These are phyloP conservation scores for Stictonetta naevosa DNA, from an alignment of 2,113 vertebrate genomes.

Conservation along the genomic window DNA sequence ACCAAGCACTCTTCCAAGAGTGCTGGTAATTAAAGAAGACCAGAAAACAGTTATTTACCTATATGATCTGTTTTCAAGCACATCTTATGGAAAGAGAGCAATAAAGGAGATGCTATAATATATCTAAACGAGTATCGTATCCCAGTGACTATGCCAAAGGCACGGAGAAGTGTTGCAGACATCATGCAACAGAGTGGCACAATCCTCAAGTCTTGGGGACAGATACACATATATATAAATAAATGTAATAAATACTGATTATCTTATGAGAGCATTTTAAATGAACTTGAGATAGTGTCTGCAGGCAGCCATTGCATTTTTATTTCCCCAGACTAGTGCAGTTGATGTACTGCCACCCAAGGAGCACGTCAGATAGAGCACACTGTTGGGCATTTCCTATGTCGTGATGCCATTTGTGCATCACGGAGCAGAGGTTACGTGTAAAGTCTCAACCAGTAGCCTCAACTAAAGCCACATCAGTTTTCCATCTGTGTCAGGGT, in stretches of 20 bases:
- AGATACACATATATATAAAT: too few relatives aligned
- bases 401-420: accelerated
- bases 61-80: neutral
- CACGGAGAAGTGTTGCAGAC: neutral
- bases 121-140: neutral
- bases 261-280: conserved; percentile 25
- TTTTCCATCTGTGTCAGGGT: accelerated
- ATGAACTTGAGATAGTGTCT: neutral
- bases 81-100: neutral
- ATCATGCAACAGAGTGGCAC: neutral
- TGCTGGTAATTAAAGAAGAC: neutral
- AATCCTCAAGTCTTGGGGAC: neutral
- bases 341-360: neutral
- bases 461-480: neutral
- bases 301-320: conserved; percentile 9
- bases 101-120: neutral
- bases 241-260: neutral
- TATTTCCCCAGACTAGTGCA: conserved; percentile 49
- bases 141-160: neutral
- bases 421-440: neutral
- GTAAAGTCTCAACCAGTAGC: neutral
- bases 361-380: neutral
- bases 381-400: accelerated
- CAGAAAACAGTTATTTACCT: neutral
- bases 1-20: neutral